Base-by-base conservation (phyloP, 2,113 vertebrate species). In the Petromus typicus region DNA sequence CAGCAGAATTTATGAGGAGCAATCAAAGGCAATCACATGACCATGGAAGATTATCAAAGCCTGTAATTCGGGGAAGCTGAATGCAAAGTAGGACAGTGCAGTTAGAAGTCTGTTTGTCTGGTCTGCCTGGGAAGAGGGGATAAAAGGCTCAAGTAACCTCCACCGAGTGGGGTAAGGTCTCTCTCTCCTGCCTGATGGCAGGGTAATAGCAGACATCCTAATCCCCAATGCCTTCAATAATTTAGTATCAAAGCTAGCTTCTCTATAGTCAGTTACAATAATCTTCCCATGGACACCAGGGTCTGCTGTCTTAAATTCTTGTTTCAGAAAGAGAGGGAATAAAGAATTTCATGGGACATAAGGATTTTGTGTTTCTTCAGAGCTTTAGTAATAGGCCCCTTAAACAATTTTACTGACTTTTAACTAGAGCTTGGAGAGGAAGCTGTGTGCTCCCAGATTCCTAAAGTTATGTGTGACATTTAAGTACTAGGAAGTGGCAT, bases 1-100 rank as follows among this genome's bases (percentile, higher is more conserved):
- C 91, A 94, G 95, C 73, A 88, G 78, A 92, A 97, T 95, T 95
- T 95, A 96, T 95, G 86, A 94, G 96, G 96, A 91, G 81, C 93
- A 87, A 94, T 95, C 94, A 95, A 90, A 92, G 94, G 83, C 64
- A 95, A 97, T 96, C 95, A 95, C 76, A 83, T 57, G 89, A 51
- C 84, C 86, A 56, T 69, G 84, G 69, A 86, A 93, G 83, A 95
- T 86, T 84, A 97, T 83, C 92, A 94, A 91, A 93, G 71, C 76
- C 85, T 78, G 22, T 88, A 87, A 96, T 92, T 95, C 96, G 90
- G 37, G 17, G 75, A 73, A 86, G 57, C 88, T 67, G 66, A 95
- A 88, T 89, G 80, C 86, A 92, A 92, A 88, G 90, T 34, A 86
- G 75, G 56, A 17, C 5, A 2, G 17, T 69, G 20, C 56, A 64